Evolutionary conservation across 1,140 invertebrate species (phyloP), one percentile per base, ranked within the genome.

Genomic region (Aphaenogaster floridana): DNA sequence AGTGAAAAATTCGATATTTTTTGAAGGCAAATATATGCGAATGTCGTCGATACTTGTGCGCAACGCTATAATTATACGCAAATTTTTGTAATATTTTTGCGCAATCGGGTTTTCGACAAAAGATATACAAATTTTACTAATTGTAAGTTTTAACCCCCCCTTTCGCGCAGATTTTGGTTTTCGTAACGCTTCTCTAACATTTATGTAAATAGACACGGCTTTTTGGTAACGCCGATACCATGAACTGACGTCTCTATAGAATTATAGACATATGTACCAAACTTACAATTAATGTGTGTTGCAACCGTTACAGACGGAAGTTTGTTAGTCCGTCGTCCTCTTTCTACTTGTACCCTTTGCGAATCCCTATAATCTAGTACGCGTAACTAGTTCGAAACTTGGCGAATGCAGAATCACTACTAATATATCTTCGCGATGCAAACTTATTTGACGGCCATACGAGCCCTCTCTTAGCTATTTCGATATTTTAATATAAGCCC

Each of bases 361-460:
- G 57, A 61, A 84, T 50, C 80, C 80, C 54, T 84, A 61, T 64
- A 84, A 84, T 84, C 69, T 74, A 61, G 21, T 71, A 48, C 39
- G 54, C 63, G 80, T 63, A 84, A 84, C 80, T 84, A 84, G 69
- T 84, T 76, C 28, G 54, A 17, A 84, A 84, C 69, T 84, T 74
- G 59, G 80, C 54, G 80, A 76, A 61, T 64, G 42, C 69, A 17
- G 69, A 76, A 84, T 84, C 57, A 50, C 80, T 74, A 74, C 68
- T 84, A 76, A 81, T 74, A 52, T 68, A 52, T 54, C 63, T 84
- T 36, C 9, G 8, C 68, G 28, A 61, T 9, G 39, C 39, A 59
- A 83, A 48, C 80, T 84, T 72, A 57, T 57, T 83, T 61, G 79
- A 34, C 57, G 80, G 54, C 42, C 68, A 83, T 21, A 13, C 77